phyloP scores from a whole-genome alignment of 2,888 invertebrate species.

The Odontomyia ornata region DNA sequence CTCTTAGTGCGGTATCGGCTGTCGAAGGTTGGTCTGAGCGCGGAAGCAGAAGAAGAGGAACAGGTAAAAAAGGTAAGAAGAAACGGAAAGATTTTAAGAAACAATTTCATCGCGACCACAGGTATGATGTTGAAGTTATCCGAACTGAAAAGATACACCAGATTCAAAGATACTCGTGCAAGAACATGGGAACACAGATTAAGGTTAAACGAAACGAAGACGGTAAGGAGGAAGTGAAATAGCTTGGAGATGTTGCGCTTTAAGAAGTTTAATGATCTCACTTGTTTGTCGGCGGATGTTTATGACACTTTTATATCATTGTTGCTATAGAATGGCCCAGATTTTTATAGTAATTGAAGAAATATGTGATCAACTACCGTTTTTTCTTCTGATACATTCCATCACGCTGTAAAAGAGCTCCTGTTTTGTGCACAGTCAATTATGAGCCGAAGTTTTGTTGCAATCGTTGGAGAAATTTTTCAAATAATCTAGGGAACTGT shows the following conservation, averaged over 20 bases:
- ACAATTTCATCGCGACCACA: background rate
- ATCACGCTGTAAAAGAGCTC: too few species aligned
- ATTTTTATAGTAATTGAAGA: background rate
- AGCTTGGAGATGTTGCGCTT: constrained; percentile 2
- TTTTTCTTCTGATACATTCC: too few species aligned
- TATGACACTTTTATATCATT: background rate
- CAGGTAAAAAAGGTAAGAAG: background rate
- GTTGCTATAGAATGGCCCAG: background rate
- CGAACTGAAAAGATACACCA: background rate
- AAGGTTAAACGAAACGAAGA: background rate
- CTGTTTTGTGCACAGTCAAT: too few species aligned
- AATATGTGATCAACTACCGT: background rate
- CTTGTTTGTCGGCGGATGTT: background rate
- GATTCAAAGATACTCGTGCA: background rate
- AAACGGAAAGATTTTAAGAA: background rate
- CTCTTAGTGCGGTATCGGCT: too few species aligned
- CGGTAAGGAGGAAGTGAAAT: background rate
- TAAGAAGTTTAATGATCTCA: constrained; percentile 19
- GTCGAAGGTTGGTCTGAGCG: background rate
- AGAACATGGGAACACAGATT: background rate
- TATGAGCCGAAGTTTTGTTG: too few species aligned
- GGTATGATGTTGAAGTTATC: background rate
- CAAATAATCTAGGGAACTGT: too few species aligned
- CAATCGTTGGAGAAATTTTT: too few species aligned
- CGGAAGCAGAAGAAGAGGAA: background rate